Conservation (phyloP, 2,888 invertebrate genomes). For the Dinocampus coccinellae region DNA sequence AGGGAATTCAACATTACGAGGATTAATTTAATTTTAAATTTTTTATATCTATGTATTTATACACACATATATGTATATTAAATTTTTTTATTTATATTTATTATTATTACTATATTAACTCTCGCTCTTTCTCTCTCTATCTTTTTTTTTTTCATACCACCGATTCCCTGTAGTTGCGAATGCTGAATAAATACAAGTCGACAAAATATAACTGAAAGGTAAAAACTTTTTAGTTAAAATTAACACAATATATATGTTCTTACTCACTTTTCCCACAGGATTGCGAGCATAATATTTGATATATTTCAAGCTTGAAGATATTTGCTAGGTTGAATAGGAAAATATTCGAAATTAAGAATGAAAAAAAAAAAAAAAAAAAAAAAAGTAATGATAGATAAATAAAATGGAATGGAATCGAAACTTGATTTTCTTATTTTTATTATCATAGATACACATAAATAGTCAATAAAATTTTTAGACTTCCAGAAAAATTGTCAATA, state of each 20-base stretch:
- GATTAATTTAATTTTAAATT: neutral
- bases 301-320: too few relatives aligned
- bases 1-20: neutral
- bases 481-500: neutral
- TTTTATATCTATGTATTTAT: neutral
- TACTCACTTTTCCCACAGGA: too few relatives aligned
- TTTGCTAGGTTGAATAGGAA: too few relatives aligned
- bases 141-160: too few relatives aligned
- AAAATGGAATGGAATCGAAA: too few relatives aligned
- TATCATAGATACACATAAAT: too few relatives aligned
- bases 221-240: conserved; percentile 18
- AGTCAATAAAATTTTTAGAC: too few relatives aligned
- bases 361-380: too few relatives aligned
- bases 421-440: too few relatives aligned
- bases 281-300: too few relatives aligned
- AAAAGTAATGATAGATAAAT: too few relatives aligned
- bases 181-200: conserved; percentile 22
- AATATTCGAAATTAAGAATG: too few relatives aligned
- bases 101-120: neutral
- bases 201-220: conserved; percentile 5
- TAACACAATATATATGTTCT: neutral
- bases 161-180: neutral
- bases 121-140: conserved; percentile 10
- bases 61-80: neutral
- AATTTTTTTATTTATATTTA: neutral